These are phyloP conservation scores for Rhea americana DNA, from an alignment of 2,113 vertebrate genomes.

Conservation along the genomic window DNA sequence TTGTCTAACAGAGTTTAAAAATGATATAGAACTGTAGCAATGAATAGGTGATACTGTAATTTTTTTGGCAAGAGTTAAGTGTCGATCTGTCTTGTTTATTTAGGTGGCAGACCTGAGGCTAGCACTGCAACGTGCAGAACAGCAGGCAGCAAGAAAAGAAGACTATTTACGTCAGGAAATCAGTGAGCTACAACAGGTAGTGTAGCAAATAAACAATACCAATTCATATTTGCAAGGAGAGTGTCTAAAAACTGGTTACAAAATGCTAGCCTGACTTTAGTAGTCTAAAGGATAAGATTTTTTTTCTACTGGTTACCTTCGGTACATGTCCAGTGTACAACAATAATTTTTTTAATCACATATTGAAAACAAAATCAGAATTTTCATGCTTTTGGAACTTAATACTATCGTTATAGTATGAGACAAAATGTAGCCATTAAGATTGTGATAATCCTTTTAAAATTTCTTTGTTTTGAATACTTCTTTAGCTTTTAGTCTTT, in stretches of 20 bases:
- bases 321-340: not conserved
- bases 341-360: not conserved
- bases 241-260: not conserved
- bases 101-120: constrained; percentile 93
- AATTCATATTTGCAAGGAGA: not conserved
- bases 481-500: not conserved
- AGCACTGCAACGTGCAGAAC: constrained; percentile 91
- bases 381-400: not conserved
- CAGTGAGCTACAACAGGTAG: constrained; percentile 92
- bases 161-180: constrained; percentile 97
- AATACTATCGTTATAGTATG: not conserved
- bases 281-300: not conserved
- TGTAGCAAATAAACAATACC: not conserved
- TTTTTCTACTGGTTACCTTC: not conserved
- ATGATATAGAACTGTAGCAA: not conserved
- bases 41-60: not conserved
- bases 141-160: constrained; percentile 93
- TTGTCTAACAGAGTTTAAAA: not conserved
- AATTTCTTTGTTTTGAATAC: not conserved
- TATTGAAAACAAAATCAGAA: not conserved
- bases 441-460: not conserved
- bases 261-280: not conserved
- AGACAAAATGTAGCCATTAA: not conserved
- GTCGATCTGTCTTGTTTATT: not conserved
- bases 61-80: not conserved